A percentile compares a stretch with the other conserved stretches of the same genome.
phyloP scores from a whole-genome alignment of 2,113 vertebrate species.

The Etheostoma cragini region DNA sequence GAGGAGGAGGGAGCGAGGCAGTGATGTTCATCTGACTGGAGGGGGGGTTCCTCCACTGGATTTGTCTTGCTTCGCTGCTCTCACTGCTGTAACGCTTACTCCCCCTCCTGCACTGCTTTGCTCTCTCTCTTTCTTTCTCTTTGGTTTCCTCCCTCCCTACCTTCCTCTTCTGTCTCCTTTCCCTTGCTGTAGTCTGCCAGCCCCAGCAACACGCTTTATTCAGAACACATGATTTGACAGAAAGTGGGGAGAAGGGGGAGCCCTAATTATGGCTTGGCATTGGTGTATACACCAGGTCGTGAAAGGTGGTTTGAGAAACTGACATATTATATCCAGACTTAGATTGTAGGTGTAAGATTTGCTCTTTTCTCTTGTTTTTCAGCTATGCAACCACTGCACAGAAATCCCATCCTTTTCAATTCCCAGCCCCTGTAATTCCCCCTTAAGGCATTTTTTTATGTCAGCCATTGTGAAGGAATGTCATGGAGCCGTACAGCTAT shows the following conservation, averaged over 20 bases:
- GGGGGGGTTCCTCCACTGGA: slow-evolving; percentile 85
- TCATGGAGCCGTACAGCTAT: slow-evolving; percentile 12
- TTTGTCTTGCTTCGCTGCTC: slow-evolving; percentile 80
- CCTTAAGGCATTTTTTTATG: slow-evolving; percentile 12
- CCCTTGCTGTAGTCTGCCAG: slow-evolving; percentile 68
- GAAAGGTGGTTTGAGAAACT: slow-evolving; percentile 17
- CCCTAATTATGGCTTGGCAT: slow-evolving; percentile 64
- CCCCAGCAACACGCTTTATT: slow-evolving; percentile 79
- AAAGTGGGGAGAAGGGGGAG: slow-evolving; percentile 84
- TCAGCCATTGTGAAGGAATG: slow-evolving; percentile 62
- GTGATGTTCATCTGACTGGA: slow-evolving; percentile 83
- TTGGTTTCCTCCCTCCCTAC: slow-evolving; percentile 40
- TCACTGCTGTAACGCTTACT: slow-evolving; percentile 53
- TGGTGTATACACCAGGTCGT: slow-evolving; percentile 12
- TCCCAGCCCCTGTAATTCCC: slow-evolving; percentile 34
- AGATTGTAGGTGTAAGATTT: slow-evolving; percentile 17
- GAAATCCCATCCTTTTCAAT: slow-evolving; percentile 11
- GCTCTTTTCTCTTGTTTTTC: neutral
- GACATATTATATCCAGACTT: slow-evolving; percentile 29
- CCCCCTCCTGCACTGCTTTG: slow-evolving; percentile 30
- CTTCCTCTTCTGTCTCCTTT: slow-evolving; percentile 41
- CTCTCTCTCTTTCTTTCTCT: slow-evolving; percentile 22
- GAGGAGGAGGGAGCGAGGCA: slow-evolving; percentile 54
- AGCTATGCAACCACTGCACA: neutral
- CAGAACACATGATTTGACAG: slow-evolving; percentile 82